Percentiles rank a stretch among this genome's conserved stretches.
These are phyloP conservation scores for Marcusenius ussheri DNA, from an alignment of 2,113 vertebrate species.

Conservation along the genomic window DNA sequence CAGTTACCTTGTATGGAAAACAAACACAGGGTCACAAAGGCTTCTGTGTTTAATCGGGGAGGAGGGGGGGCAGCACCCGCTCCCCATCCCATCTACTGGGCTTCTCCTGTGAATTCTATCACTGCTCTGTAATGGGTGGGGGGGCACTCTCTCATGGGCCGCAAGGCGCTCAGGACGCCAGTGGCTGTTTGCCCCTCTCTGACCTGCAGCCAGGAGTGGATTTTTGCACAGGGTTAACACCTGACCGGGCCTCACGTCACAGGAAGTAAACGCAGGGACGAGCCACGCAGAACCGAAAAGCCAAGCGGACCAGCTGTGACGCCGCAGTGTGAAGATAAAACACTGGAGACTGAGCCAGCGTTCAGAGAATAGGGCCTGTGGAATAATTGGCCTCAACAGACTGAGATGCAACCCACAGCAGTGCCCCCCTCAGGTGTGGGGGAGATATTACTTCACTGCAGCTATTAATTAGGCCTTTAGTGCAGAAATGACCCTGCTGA, in stretches of 20 bases:
- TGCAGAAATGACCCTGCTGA: conserved; percentile 63
- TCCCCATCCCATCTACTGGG: conserved; percentile 25
- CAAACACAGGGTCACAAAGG: conserved; percentile 31
- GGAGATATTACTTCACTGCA: conserved; percentile 43
- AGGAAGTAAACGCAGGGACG: not conserved
- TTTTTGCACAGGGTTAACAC: not conserved
- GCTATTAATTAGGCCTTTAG: conserved; percentile 84
- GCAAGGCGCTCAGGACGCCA: not conserved
- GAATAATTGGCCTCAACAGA: not conserved
- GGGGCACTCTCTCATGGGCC: not conserved
- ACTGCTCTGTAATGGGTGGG: conserved; percentile 29
- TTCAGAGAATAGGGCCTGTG: not conserved
- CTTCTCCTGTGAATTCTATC: conserved; percentile 37
- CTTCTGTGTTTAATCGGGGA: conserved; percentile 32
- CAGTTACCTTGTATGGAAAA: conserved; percentile 11
- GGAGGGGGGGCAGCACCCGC: conserved; percentile 18
- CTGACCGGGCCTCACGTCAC: not conserved
- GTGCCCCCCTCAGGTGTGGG: not conserved
- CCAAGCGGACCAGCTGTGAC: not conserved
- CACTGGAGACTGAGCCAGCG: not conserved
- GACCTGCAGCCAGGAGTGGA: not conserved
- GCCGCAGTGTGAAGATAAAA: not conserved
- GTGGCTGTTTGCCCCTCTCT: not conserved
- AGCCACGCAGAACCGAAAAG: not conserved
- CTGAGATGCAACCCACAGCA: not conserved